phyloP scores from a whole-genome alignment of 1,140 invertebrate genomes.

The Eriocheir sinensis region DNA sequence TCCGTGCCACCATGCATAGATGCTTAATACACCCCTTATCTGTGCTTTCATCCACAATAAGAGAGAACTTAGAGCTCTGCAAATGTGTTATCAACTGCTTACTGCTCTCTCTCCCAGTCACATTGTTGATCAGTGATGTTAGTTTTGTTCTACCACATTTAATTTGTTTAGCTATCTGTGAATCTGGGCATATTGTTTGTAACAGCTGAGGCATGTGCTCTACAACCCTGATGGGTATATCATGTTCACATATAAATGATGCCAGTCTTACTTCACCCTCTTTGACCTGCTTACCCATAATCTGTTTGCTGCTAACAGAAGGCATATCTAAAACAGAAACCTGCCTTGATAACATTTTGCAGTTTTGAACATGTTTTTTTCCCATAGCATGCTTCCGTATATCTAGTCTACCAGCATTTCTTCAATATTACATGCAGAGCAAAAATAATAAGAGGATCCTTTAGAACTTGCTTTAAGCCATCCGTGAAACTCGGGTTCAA shows the following conservation, averaged over 20 bases:
- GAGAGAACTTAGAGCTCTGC: no score
- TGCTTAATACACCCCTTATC: no score
- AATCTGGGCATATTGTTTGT: constrained; percentile 26
- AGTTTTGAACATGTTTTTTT: not conserved
- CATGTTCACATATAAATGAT: constrained; percentile 41
- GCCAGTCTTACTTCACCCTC: constrained; percentile 20
- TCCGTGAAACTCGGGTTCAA: constrained; percentile 24
- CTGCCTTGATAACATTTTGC: not conserved
- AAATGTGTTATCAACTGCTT: no score
- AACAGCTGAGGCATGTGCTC: constrained; percentile 21
- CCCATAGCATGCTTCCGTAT: constrained; percentile 36
- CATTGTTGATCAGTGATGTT: no score
- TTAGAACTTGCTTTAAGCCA: constrained; percentile 27
- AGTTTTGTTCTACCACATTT: constrained; percentile 42
- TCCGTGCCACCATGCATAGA: no score
- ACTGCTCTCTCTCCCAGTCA: no score
- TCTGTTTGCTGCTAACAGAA: constrained; percentile 5
- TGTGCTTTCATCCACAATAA: no score
- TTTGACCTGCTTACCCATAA: not conserved
- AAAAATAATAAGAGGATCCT: constrained; percentile 27
- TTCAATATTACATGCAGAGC: constrained; percentile 35
- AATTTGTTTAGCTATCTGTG: no score
- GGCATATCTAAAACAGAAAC: constrained; percentile 43
- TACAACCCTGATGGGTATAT: constrained; percentile 15
- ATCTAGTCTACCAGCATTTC: constrained; percentile 36